These are phyloP conservation scores for Sclerodermus sp. DNA, from an alignment of 2,888 invertebrate species.

Conservation along the genomic window DNA sequence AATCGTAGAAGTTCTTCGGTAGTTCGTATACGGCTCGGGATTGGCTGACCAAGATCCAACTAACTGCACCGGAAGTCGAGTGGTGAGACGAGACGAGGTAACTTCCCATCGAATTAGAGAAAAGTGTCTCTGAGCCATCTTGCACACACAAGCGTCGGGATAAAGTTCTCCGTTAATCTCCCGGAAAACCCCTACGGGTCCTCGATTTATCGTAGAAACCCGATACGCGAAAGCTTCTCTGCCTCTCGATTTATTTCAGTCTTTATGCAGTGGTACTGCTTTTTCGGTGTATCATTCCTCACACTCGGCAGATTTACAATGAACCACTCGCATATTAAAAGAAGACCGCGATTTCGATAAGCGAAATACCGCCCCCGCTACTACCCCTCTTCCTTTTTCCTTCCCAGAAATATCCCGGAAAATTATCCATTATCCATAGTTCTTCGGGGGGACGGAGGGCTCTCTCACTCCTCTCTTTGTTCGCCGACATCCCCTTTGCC, in stretches of 20 bases:
- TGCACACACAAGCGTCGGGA: conserved; percentile 27
- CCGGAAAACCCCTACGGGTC: conserved; percentile 34
- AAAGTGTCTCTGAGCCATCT: conserved; percentile 42
- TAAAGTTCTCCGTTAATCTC: conserved; percentile 46
- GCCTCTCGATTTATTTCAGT: conserved; percentile 25
- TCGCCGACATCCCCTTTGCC: no score
- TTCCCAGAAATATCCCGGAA: no score
- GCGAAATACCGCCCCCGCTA: no score
- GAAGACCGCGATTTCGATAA: no score
- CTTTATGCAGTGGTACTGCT: background rate
- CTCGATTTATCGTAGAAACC: conserved; percentile 33
- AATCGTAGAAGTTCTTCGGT: conserved; percentile 24
- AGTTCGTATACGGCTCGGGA: conserved; percentile 19
- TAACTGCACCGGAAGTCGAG: conserved; percentile 23
- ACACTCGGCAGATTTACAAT: no score
- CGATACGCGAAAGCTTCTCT: conserved; percentile 24
- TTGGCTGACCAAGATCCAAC: conserved; percentile 34
- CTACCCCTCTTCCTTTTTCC: no score
- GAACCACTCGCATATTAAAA: no score
- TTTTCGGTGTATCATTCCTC: no score
- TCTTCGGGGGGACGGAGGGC: no score
- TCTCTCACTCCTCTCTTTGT: no score
- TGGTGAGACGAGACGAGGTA: conserved; percentile 24
- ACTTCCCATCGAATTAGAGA: conserved; percentile 47
- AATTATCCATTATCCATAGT: no score